A percentile compares a stretch with the other conserved stretches of the same genome.
phyloP scores from a whole-genome alignment of 2,888 invertebrate genomes.

The Syrphus vitripennis region DNA sequence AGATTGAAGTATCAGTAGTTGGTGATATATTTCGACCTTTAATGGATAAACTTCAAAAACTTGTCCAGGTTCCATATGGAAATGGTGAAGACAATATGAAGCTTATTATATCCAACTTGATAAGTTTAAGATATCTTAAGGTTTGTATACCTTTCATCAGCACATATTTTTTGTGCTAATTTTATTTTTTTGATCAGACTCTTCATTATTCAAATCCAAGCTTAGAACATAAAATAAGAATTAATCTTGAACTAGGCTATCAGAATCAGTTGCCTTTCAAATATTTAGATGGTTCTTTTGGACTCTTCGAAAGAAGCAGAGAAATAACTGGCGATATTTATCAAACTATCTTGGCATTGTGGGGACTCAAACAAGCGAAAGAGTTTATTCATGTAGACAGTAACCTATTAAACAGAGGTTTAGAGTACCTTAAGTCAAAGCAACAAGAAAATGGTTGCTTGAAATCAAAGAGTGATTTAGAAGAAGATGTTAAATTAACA shows the following conservation, averaged over 20 bases:
- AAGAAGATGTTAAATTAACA: constrained; percentile 87
- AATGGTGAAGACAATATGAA: constrained; percentile 89
- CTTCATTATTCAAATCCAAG: constrained; percentile 86
- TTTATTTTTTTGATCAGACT: constrained; percentile 64
- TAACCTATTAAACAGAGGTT: constrained; percentile 84
- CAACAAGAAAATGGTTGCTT: constrained; percentile 90
- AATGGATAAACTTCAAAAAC: constrained; percentile 83
- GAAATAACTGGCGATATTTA: constrained; percentile 85
- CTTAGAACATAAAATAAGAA: constrained; percentile 83
- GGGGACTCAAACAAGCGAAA: constrained; percentile 87
- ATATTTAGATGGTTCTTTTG: constrained; percentile 93
- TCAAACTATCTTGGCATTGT: constrained; percentile 92
- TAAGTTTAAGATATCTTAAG: constrained; percentile 84
- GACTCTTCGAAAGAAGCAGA: constrained; percentile 84
- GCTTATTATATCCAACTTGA: constrained; percentile 85
- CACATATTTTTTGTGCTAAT: too few species aligned
- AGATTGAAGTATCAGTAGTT: constrained; percentile 82
- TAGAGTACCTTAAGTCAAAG: constrained; percentile 86
- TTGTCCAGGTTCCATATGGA: constrained; percentile 84
- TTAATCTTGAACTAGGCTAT: constrained; percentile 90
- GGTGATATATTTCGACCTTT: constrained; percentile 83
- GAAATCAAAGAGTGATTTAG: constrained; percentile 87
- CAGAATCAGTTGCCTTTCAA: constrained; percentile 94
- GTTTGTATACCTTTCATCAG: too few species aligned
- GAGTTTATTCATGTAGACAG: constrained; percentile 87